Evolutionary conservation across 2,797 vertebrate genomes (phyloP).

Genomic region (Pipistrellus pipistrellus): DNA sequence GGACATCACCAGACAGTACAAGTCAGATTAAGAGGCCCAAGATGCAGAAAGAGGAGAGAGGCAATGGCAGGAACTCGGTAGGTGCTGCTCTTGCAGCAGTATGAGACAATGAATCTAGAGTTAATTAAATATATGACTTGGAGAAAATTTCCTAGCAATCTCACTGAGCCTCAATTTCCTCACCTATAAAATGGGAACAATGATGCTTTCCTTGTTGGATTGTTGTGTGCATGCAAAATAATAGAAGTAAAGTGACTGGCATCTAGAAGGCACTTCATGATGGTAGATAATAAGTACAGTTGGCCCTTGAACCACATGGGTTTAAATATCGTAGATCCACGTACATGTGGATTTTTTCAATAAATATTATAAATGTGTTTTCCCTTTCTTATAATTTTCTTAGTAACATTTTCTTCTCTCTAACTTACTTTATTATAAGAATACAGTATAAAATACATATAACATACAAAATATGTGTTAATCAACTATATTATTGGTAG

Average conservation of each 20-base stretch:
- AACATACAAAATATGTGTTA: not conserved
- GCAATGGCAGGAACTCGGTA: not conserved
- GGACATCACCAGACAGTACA: not conserved
- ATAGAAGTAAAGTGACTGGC: not conserved
- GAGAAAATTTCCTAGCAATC: conserved; percentile 35
- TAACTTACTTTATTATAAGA: not conserved
- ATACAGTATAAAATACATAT: not conserved
- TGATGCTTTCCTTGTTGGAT: not conserved
- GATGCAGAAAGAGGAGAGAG: not conserved
- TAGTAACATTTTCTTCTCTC: not conserved
- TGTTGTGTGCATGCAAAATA: not conserved
- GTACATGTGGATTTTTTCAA: not conserved
- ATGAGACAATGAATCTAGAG: not conserved
- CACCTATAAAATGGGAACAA: not conserved
- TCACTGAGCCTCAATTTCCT: not conserved
- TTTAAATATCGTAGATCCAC: not conserved
- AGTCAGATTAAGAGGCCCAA: not conserved
- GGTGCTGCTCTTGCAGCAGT: not conserved
- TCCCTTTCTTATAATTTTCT: not conserved
- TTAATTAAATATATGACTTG: not conserved
- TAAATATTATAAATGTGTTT: not conserved
- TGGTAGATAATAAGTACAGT: not conserved
- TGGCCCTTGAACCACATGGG: not conserved
- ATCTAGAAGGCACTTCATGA: not conserved
- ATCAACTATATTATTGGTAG: not conserved